These are phyloP conservation scores for Agrotis ipsilon DNA, from an alignment of 2,888 invertebrate genomes.

Conservation along the genomic window DNA sequence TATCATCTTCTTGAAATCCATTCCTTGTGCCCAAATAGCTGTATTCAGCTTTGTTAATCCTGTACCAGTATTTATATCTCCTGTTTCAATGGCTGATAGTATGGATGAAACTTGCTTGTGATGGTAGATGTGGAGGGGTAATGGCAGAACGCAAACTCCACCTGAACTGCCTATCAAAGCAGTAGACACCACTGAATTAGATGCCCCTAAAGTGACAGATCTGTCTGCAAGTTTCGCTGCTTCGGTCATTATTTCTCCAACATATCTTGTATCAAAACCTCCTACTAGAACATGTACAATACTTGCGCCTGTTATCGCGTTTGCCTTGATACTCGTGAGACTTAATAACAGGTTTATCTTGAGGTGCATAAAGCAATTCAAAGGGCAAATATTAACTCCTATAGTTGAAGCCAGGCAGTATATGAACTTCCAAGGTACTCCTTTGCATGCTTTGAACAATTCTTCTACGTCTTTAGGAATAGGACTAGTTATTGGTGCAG, in stretches of 20 bases:
- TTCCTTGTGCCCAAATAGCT: slow-evolving; percentile 86
- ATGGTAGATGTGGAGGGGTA: slow-evolving; percentile 82
- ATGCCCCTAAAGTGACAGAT: slow-evolving; percentile 73
- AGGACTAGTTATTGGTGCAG: slow-evolving; percentile 73
- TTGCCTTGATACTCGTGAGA: slow-evolving; percentile 82
- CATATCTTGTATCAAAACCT: slow-evolving; percentile 80
- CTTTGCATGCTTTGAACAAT: slow-evolving; percentile 76
- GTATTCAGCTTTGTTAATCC: slow-evolving; percentile 74
- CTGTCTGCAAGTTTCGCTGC: slow-evolving; percentile 79
- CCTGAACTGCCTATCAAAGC: slow-evolving; percentile 79
- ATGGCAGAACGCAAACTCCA: slow-evolving; percentile 81
- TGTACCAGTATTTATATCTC: slow-evolving; percentile 73
- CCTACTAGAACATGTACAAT: slow-evolving; percentile 82
- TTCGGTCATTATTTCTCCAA: slow-evolving; percentile 79
- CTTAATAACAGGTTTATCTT: slow-evolving; percentile 85
- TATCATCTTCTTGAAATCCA: slow-evolving; percentile 81
- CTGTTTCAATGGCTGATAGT: slow-evolving; percentile 80
- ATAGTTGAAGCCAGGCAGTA: slow-evolving; percentile 85
- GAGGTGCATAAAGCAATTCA: slow-evolving; percentile 84
- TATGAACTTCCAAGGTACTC: slow-evolving; percentile 84
- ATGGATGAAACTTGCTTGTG: slow-evolving; percentile 78
- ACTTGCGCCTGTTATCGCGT: slow-evolving; percentile 71
- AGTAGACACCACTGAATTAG: slow-evolving; percentile 72
- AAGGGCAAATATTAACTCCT: slow-evolving; percentile 80
- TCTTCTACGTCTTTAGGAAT: slow-evolving; percentile 77